Evolutionary conservation across 2,888 invertebrate species (phyloP).

Genomic region (Nymphalis polychloros): DNA sequence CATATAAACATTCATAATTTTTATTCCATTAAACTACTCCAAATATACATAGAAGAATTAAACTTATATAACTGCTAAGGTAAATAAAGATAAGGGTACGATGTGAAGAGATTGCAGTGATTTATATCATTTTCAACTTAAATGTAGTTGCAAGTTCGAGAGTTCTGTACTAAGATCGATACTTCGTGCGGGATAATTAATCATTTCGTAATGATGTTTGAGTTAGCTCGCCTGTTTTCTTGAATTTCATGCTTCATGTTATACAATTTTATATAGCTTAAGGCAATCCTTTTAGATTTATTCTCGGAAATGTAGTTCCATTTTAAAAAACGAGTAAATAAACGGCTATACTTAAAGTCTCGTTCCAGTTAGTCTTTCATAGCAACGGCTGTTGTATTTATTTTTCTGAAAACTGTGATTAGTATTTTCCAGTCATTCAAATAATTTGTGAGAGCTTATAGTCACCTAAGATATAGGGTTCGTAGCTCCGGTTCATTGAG

Average conservation of each 20-base stretch:
- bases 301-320: constrained; percentile 16
- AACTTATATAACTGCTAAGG: not conserved
- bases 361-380: too few species aligned
- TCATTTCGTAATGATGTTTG: constrained; percentile 38
- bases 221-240: constrained; percentile 29
- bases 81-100: not conserved
- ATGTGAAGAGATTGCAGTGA: constrained; percentile 21
- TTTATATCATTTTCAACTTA: constrained; percentile 31
- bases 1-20: too few species aligned
- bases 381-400: too few species aligned
- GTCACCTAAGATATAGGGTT: too few species aligned
- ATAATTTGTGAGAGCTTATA: too few species aligned
- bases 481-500: too few species aligned
- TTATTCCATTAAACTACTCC: too few species aligned
- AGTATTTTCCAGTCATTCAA: too few species aligned
- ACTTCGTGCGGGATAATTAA: constrained; percentile 29
- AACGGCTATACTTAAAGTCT: not conserved
- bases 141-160: constrained; percentile 20
- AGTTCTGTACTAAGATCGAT: constrained; percentile 25
- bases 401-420: too few species aligned
- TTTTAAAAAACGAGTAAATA: constrained; percentile 9
- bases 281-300: constrained; percentile 32
- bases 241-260: constrained; percentile 23
- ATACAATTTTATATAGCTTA: constrained; percentile 30
- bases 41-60: too few species aligned